Conservation (phyloP, 1,140 invertebrate genomes). For the Drosophila tsacasi region DNA sequence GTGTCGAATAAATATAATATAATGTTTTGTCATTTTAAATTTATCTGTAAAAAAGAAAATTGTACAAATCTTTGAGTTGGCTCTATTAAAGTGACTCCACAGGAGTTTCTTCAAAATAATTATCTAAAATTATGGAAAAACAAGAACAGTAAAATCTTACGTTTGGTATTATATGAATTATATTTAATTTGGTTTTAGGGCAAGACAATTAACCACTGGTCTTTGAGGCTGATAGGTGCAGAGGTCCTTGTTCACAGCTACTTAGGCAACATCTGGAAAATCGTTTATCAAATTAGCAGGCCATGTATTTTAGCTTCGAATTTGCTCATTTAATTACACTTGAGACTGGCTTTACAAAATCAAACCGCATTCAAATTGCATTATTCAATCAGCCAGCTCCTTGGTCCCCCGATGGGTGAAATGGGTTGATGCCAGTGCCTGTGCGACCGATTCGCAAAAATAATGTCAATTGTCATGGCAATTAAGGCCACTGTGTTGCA, state of each 20-base stretch:
- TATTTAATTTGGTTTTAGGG: not conserved
- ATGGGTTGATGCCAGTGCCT: not conserved
- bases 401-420: slow-evolving; percentile 18
- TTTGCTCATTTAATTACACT: slow-evolving; percentile 72
- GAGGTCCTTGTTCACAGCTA: not conserved
- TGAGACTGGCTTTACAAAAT: slow-evolving; percentile 68
- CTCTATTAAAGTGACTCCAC: too few species aligned
- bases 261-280: slow-evolving; percentile 12
- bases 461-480: slow-evolving; percentile 46
- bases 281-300: slow-evolving; percentile 58
- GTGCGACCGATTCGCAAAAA: slow-evolving; percentile 20
- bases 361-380: slow-evolving; percentile 76
- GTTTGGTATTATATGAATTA: not conserved
- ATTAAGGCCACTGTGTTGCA: slow-evolving; percentile 54
- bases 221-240: not conserved
- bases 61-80: too few species aligned
- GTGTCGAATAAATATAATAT: not conserved
- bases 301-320: slow-evolving; percentile 31
- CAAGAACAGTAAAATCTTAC: too few species aligned
- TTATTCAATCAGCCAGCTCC: slow-evolving; percentile 66
- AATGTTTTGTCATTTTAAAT: not conserved
- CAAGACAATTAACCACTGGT: not conserved
- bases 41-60: too few species aligned
- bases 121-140: too few species aligned
- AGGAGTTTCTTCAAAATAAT: too few species aligned